These are phyloP conservation scores for Mastigias papua DNA, from an alignment of 30 jellyfish, hydroid and myxozoan species.

Conservation along the genomic window DNA sequence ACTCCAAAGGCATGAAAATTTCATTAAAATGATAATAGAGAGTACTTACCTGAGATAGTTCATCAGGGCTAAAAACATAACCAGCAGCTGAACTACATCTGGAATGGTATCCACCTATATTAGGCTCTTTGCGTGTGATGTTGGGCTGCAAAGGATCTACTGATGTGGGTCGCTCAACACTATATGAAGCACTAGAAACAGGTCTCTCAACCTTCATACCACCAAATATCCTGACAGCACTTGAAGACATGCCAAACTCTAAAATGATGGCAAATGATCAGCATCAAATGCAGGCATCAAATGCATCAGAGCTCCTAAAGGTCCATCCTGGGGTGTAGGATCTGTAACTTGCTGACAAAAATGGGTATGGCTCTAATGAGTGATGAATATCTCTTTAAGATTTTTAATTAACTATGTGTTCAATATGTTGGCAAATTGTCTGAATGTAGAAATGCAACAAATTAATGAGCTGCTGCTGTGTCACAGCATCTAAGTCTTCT, in stretches of 20 bases:
- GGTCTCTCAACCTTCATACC: background rate
- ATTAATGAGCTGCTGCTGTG: no score
- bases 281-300: background rate
- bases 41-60: background rate
- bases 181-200: background rate
- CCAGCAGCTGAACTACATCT: slow-evolving; percentile 32
- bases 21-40: background rate
- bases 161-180: background rate
- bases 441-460: no score
- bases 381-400: no score
- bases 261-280: no score
- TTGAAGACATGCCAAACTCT: background rate
- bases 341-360: no score
- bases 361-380: no score
- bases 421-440: no score
- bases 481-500: no score
- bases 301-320: no score
- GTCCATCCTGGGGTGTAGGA: no score
- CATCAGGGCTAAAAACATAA: background rate
- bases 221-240: background rate
- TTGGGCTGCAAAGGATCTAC: slow-evolving; percentile 29
- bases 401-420: no score
- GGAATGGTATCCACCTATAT: slow-evolving; percentile 23
- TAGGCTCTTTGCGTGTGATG: slow-evolving; percentile 17
- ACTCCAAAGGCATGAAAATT: no score